phyloP scores from a whole-genome alignment of 2,888 invertebrate genomes.

The Sipha maydis region DNA sequence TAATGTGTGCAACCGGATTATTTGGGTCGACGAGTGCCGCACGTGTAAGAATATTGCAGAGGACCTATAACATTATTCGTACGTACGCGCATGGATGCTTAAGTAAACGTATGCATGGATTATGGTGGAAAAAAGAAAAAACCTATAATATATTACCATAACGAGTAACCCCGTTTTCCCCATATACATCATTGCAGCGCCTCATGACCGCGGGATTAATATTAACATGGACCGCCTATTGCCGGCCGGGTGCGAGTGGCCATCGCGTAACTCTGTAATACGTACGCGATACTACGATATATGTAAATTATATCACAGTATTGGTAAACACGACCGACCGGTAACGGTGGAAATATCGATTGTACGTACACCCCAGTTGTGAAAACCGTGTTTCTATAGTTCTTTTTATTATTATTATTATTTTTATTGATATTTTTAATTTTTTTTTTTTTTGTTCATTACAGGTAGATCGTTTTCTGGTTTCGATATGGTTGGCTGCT shows the following conservation, averaged over 20 bases:
- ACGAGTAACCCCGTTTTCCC: not conserved
- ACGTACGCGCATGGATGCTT: not conserved
- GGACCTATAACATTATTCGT: not conserved
- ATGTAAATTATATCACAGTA: too few species aligned
- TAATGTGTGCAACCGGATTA: too few species aligned
- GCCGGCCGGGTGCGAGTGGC: not conserved
- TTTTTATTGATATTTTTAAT: too few species aligned
- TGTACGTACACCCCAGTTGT: too few species aligned
- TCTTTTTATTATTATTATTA: not conserved
- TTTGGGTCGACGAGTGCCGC: too few species aligned
- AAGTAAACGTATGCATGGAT: not conserved
- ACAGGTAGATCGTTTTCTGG: not conserved
- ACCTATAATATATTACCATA: not conserved
- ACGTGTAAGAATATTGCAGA: too few species aligned
- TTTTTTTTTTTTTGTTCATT: not conserved
- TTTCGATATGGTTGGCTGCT: not conserved
- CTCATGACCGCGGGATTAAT: not conserved
- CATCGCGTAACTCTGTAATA: not conserved
- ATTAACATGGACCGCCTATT: not conserved
- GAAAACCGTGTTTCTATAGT: not conserved
- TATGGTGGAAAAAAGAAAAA: not conserved
- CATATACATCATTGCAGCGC: not conserved
- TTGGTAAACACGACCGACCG: too few species aligned
- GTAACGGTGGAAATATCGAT: not conserved
- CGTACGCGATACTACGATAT: not conserved